Evolutionary conservation across 2,797 vertebrate genomes (phyloP).

Genomic region (Hippocampus kuda): DNA sequence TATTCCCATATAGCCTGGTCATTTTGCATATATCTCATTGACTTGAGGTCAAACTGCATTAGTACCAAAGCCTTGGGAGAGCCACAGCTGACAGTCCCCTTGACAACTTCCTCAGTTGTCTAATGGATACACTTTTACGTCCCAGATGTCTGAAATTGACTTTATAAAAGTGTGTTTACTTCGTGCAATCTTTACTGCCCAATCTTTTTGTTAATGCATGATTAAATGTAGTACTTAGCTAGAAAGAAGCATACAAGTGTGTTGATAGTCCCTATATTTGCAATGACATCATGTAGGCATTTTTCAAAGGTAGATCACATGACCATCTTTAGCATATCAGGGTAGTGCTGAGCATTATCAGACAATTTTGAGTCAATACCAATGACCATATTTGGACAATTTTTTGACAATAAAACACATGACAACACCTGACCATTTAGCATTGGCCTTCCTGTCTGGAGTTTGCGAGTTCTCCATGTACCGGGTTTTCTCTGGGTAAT

Average conservation of each 20-base stretch:
- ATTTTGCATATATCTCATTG: constrained; percentile 57
- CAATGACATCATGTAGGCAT: too few relatives aligned
- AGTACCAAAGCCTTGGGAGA: constrained; percentile 32
- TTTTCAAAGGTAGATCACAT: too few relatives aligned
- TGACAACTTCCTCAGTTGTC: constrained; percentile 24
- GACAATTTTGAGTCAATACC: too few relatives aligned
- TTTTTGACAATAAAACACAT: too few relatives aligned
- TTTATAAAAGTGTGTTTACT: constrained; percentile 35
- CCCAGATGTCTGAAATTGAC: constrained; percentile 29
- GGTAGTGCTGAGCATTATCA: too few relatives aligned
- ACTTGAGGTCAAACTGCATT: constrained; percentile 44
- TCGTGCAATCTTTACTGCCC: constrained; percentile 13
- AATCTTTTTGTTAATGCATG: constrained; percentile 11
- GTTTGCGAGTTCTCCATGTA: too few relatives aligned
- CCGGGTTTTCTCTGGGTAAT: too few relatives aligned
- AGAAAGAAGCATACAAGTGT: neutral
- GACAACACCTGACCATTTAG: too few relatives aligned
- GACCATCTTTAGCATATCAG: too few relatives aligned
- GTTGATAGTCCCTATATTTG: too few relatives aligned
- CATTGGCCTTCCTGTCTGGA: too few relatives aligned
- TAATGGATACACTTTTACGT: constrained; percentile 31
- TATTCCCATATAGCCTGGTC: constrained; percentile 40
- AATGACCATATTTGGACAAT: too few relatives aligned
- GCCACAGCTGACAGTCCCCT: constrained; percentile 4
- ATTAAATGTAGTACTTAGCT: neutral